Base-by-base conservation (phyloP, 2,113 vertebrate species). In the Podilymbus podiceps region DNA sequence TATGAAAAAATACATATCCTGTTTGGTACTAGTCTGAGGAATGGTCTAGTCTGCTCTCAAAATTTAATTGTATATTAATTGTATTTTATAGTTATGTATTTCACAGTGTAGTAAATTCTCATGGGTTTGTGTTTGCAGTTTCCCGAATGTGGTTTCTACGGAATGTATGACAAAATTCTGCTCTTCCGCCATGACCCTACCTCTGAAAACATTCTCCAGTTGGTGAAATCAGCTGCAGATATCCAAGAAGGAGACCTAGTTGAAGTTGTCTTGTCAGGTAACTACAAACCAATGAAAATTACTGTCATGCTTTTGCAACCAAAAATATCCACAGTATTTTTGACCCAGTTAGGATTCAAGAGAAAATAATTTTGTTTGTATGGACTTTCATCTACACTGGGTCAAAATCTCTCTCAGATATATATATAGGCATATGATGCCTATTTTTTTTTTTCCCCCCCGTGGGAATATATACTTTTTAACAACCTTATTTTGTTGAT, bases 191-290 rank as follows among this genome's bases (percentile, higher is more conserved):
- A 99, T 83, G 98, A 99, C 42, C 98, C 98, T 84, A 85, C 97
- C 81, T 98, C 98, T 22, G 98, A 99, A 92, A 99, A 99, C 95
- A 98, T 99, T 96, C 98, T 99, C 74, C 99, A 99, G 97, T 96
- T 99, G 97, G 98, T 99, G 85, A 99, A 98, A 95, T 98, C 97
- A n/a, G 98, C 99, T 64, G 89, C 98, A 38, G 98, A 99, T 93
- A 99, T 99, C 90, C 98, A 98, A 93, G 99, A 99, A 94, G 98
- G 99, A 47, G 99, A 99, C 92, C 98, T 99, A 52, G 98, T 99
- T 95, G 99, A 99, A 98, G 99, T 99, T 92, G 98, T 99, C 86
- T 96, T 99, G 80, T 99, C 99, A 98, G 99, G 99, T 99, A 98
- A 96, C n/a, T 86, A 56, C 84, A 83, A 71, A 53, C 0, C 31